phyloP scores from a whole-genome alignment of 2,888 invertebrate species.

The Leptopterna dolabrata region DNA sequence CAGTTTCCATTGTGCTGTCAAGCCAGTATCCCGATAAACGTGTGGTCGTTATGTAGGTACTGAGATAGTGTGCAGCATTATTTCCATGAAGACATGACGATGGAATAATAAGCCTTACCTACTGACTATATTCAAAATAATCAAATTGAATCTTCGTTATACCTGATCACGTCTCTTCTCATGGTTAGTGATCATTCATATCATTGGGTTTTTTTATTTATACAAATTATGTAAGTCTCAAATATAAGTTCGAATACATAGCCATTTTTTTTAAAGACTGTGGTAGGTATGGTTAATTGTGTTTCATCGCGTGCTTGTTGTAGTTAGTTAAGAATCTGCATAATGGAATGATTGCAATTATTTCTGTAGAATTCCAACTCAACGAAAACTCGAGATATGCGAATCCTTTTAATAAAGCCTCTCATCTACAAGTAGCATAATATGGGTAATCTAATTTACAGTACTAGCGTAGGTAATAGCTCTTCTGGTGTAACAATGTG shows the following conservation, averaged over 20 bases:
- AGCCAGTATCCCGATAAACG: no score
- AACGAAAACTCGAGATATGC: neutral
- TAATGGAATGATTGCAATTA: neutral
- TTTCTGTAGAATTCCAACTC: neutral
- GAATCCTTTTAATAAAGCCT: neutral
- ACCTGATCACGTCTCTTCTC: neutral
- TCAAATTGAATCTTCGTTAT: neutral
- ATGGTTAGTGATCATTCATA: neutral
- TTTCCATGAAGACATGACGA: no score
- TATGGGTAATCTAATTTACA: no score
- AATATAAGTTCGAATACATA: neutral
- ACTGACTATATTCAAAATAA: no score
- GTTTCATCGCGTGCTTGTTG: neutral
- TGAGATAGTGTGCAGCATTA: no score
- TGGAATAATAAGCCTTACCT: no score
- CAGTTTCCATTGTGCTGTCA: no score
- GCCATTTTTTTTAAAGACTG: neutral
- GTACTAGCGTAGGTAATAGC: no score
- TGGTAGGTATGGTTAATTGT: neutral
- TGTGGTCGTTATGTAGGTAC: no score
- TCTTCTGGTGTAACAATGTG: no score
- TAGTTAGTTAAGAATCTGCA: neutral
- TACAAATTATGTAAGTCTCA: neutral
- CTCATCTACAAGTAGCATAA: no score
- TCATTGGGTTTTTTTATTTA: neutral